Evolutionary conservation across 1,140 invertebrate genomes (phyloP), one percentile per base, ranked within the genome.

Genomic region (Thrips palmi): DNA sequence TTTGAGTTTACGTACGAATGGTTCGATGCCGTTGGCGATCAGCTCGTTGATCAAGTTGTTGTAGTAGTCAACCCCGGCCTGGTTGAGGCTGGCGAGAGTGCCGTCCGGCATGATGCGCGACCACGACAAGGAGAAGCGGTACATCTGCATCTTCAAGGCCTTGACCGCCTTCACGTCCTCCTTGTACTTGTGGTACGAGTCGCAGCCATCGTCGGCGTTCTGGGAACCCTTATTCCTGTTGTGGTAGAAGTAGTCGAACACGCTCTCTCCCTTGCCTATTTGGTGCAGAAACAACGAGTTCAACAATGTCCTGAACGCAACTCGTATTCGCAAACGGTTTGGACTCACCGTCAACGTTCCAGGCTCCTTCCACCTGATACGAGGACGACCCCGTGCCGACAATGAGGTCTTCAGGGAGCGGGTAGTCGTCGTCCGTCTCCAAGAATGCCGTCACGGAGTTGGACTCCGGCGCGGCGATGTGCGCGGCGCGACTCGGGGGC

Each of bases 121-220:
- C 72, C 73, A 75, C 2, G 69, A 69, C n/a, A 75, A 56, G 0
- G 74, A 77, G 49, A 77, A 71, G 10, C 71, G 59, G 47, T 74
- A 74, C 36, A 10, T 55, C 45, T 8, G 36, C 1, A 6, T 33
- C 37, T 17, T 66, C 1, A 74, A 48, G 44, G 65, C 51, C 24
- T 60, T 62, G 1, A 77, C 49, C 28, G 70, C 53, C 24, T 63
- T 51, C 0, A 80, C 65, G 55, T 82, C 78, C 40, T 74, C 66
- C 27, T 58, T 52, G 51, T 70, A 74, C 24, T 68, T 57, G 48
- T 77, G 55, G 52, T 78, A 80, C 10, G 73, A 77, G 50, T 79
- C 67, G 43, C 64, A 68, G 0, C 75, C 72, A 14, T 76, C 49
- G 50, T 79, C 71, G 0, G 70, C 75, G 35, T 56, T 63, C n/a